These are phyloP conservation scores for Hyperopisus bebe DNA, from an alignment of 2,113 vertebrate species.

Conservation along the genomic window DNA sequence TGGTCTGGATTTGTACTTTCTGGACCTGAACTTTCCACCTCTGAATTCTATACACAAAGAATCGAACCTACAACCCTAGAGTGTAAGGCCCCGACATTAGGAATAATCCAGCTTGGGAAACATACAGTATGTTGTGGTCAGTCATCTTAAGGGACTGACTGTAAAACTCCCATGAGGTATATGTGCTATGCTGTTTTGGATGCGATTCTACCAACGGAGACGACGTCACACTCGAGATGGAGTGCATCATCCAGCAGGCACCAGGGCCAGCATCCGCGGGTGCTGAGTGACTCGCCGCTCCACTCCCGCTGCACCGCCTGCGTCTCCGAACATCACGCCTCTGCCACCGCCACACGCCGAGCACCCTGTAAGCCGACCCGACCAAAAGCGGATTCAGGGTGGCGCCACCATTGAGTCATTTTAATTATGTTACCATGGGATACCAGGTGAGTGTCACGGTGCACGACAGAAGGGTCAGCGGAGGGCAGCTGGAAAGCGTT, in stretches of 20 bases:
- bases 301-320: not conserved
- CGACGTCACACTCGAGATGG: not conserved
- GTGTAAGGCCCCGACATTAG: not conserved
- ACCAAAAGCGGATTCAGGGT: not conserved
- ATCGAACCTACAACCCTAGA: not conserved
- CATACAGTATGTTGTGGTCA: not conserved
- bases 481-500: not conserved
- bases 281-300: not conserved
- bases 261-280: not conserved
- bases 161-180: not conserved
- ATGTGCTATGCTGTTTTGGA: not conserved
- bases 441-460: not conserved
- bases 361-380: not conserved
- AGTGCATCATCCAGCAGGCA: not conserved
- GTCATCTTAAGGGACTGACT: not conserved
- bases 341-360: not conserved
- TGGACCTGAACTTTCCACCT: not conserved
- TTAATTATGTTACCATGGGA: constrained; percentile 7
- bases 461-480: not conserved
- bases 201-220: not conserved
- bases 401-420: not conserved
- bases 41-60: not conserved
- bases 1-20: not conserved
- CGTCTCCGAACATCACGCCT: not conserved
- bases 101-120: not conserved